phyloP scores from a whole-genome alignment of 1,140 invertebrate species.

The Arctopsyche grandis region DNA sequence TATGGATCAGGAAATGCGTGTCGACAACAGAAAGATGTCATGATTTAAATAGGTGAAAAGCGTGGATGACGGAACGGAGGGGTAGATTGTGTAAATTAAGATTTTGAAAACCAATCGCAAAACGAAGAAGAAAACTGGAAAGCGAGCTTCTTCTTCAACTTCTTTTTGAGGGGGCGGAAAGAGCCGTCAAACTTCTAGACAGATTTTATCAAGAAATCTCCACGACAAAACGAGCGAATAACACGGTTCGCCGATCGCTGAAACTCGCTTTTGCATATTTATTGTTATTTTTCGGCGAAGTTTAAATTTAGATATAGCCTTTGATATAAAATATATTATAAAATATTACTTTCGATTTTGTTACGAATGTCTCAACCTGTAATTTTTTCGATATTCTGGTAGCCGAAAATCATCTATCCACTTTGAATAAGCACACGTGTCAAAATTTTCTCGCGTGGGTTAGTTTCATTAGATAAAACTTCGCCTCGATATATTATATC shows the following conservation, averaged over 20 bases:
- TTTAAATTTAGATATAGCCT: background rate
- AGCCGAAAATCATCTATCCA: too few species aligned
- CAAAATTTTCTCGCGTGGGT: too few species aligned
- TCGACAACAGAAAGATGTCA: background rate
- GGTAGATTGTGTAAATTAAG: slow-evolving; percentile 19
- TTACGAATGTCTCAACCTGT: too few species aligned
- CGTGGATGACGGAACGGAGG: background rate
- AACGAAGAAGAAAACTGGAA: background rate
- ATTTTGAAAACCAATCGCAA: slow-evolving; percentile 37
- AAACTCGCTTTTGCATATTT: slow-evolving; percentile 19
- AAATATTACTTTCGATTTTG: too few species aligned
- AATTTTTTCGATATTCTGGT: too few species aligned
- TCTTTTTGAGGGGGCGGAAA: background rate
- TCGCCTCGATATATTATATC: too few species aligned
- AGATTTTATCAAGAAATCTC: slow-evolving; percentile 52
- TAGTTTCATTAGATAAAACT: too few species aligned
- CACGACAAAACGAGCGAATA: slow-evolving; percentile 52
- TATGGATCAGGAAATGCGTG: background rate
- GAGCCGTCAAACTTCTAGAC: slow-evolving; percentile 44
- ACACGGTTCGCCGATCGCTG: slow-evolving; percentile 44
- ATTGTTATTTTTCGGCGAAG: background rate
- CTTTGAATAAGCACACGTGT: too few species aligned
- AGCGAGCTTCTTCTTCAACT: background rate
- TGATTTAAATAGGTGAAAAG: too few species aligned
- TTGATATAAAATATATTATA: too few species aligned